Base-by-base conservation (phyloP, 2,113 vertebrate species). In the Enhydra lutris region DNA sequence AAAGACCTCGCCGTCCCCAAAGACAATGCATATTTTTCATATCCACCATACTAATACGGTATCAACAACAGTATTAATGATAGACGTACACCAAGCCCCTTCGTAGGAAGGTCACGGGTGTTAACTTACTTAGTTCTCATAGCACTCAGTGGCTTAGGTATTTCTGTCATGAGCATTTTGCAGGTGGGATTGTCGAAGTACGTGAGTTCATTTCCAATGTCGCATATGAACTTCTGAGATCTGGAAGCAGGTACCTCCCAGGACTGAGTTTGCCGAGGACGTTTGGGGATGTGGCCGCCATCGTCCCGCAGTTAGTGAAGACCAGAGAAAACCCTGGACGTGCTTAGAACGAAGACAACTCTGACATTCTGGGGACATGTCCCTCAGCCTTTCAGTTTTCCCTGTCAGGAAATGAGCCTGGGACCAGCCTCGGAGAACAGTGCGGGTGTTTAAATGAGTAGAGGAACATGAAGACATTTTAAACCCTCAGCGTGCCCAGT, bases 81-180 rank as follows among this genome's bases (percentile, higher is more conserved):
- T 2, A 17, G 52, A 31, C 6, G 4, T 17, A 24, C 4, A 7
- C 42, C 57, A 67, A 29, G 18, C 1, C 1, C 4, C 7, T 1
- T 36, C 8, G 3, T 12, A 24, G 34, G 10, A 50, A 85, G 36
- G 1, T 1, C 6, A 3, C 1, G 1, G 0, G 26, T 36, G 61
- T 79, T 67, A 14, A 45, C 26, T 85, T 21, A 34, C 31, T 29
- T 36, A 4, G 31, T 79, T 69, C 42, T 12, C 23, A 13, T 2
- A 52, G 52, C 14, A n/a, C 6, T 2, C 2, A 0, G 21, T 12
- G 26, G 14, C 34, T 71, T n/a, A n/a, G 34, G 8, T 9, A 7
- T 42, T 81, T 69, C 24, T 1, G 29, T 2, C 6, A 15, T 29
- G 31, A 36, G 0, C 17, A 26, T 20, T 83, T n/a, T 83, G 10